A percentile compares a stretch with the other conserved stretches of the same genome.
phyloP scores from a whole-genome alignment of 2,797 vertebrate genomes.

The Pipistrellus kuhlii region DNA sequence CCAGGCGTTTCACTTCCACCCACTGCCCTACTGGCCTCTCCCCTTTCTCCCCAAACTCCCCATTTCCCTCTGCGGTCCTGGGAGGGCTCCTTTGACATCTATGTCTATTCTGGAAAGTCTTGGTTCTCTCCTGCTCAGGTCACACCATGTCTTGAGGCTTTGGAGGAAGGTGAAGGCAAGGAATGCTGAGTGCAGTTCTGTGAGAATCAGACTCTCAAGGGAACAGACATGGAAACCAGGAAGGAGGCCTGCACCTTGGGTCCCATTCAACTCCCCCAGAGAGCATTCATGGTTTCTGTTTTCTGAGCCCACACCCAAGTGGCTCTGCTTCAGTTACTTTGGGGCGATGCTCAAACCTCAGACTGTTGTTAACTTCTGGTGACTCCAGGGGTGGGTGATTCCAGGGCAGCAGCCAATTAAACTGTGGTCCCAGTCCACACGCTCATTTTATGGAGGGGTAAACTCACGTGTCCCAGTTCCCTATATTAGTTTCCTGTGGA shows the following conservation, averaged over 20 bases:
- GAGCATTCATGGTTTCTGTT: background rate
- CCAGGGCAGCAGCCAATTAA: background rate
- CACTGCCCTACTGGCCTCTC: slow-evolving; percentile 16
- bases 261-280: background rate
- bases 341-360: background rate
- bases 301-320: background rate
- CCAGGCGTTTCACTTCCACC: slow-evolving; percentile 56
- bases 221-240: background rate
- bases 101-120: background rate
- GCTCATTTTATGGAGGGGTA: background rate
- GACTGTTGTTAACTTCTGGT: background rate
- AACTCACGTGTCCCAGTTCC: background rate
- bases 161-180: background rate
- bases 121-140: background rate
- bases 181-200: background rate
- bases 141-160: background rate
- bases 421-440: background rate
- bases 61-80: background rate
- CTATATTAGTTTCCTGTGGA: background rate
- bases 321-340: background rate
- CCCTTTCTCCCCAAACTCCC: background rate
- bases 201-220: background rate
- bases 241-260: background rate
- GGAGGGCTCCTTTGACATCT: background rate
- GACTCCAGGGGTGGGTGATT: background rate